Evolutionary conservation across 2,888 invertebrate species (phyloP).

Genomic region (Thereva nobilitata): DNA sequence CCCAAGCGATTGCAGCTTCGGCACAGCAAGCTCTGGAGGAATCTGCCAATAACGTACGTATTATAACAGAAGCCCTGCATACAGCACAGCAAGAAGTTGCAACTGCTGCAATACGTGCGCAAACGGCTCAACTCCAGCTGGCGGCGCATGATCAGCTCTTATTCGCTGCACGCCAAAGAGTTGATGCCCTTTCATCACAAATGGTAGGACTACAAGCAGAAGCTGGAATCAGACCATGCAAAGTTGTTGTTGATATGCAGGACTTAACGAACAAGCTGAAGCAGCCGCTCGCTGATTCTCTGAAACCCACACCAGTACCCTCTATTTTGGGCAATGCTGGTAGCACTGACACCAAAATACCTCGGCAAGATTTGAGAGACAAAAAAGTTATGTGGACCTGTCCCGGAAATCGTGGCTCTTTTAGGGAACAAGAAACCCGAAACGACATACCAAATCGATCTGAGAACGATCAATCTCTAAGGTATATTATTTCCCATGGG

Average conservation of each 20-base stretch:
- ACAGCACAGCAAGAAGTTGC: constrained; percentile 57
- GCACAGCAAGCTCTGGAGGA: constrained; percentile 55
- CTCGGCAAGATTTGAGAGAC: background rate
- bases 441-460: too few relatives aligned
- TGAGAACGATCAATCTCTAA: too few relatives aligned
- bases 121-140: constrained; percentile 56
- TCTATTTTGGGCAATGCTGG: constrained; percentile 43
- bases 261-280: constrained; percentile 50
- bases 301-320: constrained; percentile 53
- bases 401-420: background rate
- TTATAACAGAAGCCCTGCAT: constrained; percentile 53
- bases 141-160: constrained; percentile 58
- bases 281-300: constrained; percentile 48
- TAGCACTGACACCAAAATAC: too few relatives aligned
- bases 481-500: too few relatives aligned
- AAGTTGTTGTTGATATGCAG: constrained; percentile 50
- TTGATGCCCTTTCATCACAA: constrained; percentile 57
- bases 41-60: constrained; percentile 55
- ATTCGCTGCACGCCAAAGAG: constrained; percentile 57
- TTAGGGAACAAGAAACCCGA: too few relatives aligned
- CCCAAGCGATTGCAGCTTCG: constrained; percentile 53
- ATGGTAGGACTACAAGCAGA: constrained; percentile 56
- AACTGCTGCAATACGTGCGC: constrained; percentile 54
- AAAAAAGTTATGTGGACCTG: constrained; percentile 11
- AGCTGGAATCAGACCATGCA: constrained; percentile 52